Evolutionary conservation across 37 sponge, comb jelly and placozoan species (phyloP).

Genomic region (Ephydatia muelleri): DNA sequence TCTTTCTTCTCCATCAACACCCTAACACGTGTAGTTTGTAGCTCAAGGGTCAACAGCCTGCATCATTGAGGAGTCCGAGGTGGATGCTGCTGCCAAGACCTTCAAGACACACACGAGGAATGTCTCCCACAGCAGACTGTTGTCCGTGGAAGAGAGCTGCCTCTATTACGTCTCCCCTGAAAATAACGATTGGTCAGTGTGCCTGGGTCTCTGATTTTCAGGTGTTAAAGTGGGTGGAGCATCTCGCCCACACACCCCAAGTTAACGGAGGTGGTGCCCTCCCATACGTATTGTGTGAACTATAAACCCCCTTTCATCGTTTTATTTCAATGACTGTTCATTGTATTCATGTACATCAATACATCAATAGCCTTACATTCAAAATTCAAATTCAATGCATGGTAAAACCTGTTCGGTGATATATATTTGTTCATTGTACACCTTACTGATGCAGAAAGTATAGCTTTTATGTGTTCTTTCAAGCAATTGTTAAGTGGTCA

Average conservation of each 20-base stretch:
- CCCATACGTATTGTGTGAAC: no score
- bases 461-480: not conserved
- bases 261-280: no score
- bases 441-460: no score
- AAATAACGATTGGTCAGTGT: constrained; percentile 65
- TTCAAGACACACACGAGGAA: constrained; percentile 83
- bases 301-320: no score
- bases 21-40: constrained; percentile 44
- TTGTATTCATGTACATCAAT: no score
- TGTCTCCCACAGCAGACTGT: constrained; percentile 58
- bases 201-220: not conserved
- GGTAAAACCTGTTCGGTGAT: not conserved
- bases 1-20: no score
- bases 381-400: not conserved
- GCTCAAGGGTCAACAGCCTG: constrained; percentile 35
- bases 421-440: no score
- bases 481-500: not conserved
- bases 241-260: not conserved
- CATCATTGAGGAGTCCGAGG: constrained; percentile 80
- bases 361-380: not conserved
- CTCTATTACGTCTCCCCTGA: constrained; percentile 59
- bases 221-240: not conserved
- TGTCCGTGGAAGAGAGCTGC: constrained; percentile 82
- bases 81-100: constrained; percentile 57
- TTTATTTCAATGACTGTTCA: no score